Evolutionary conservation across 2,888 invertebrate species (phyloP).

Genomic region (Drosophila neotestacea): DNA sequence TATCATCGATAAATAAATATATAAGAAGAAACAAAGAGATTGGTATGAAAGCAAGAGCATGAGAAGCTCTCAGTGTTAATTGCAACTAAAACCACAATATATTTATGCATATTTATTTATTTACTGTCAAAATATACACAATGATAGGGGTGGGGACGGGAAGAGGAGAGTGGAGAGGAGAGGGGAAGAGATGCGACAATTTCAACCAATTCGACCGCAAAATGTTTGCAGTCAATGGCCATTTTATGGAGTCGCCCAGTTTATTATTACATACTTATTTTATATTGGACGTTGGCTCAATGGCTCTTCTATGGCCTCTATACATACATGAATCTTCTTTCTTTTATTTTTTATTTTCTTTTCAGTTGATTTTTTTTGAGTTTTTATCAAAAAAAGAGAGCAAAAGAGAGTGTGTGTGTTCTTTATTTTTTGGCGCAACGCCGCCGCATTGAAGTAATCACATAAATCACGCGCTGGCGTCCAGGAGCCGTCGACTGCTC

Average conservation of each 20-base stretch:
- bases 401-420: constrained; percentile 3
- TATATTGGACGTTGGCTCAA: constrained; percentile 43
- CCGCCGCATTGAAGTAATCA: constrained; percentile 83
- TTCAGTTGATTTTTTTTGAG: constrained; percentile 13
- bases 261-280: constrained; percentile 59
- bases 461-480: constrained; percentile 78
- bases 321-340: constrained; percentile 43
- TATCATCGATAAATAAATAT: background rate
- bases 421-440: constrained; percentile 69
- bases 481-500: constrained; percentile 65
- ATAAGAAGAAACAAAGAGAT: background rate
- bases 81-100: constrained; percentile 53
- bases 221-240: constrained; percentile 74
- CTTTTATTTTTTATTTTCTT: constrained; percentile 36
- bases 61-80: constrained; percentile 48
- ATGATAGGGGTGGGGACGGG: background rate
- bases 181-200: constrained; percentile 27
- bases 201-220: constrained; percentile 51
- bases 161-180: too few species aligned
- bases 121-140: constrained; percentile 27
- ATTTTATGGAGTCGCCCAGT: constrained; percentile 59
- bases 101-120: constrained; percentile 40
- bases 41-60: background rate
- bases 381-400: constrained; percentile 1
- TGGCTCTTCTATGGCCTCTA: constrained; percentile 47